Percentiles rank a stretch among this genome's conserved stretches.
Evolutionary conservation across 2,797 vertebrate genomes (phyloP).

Genomic region (Remorina albescens): DNA sequence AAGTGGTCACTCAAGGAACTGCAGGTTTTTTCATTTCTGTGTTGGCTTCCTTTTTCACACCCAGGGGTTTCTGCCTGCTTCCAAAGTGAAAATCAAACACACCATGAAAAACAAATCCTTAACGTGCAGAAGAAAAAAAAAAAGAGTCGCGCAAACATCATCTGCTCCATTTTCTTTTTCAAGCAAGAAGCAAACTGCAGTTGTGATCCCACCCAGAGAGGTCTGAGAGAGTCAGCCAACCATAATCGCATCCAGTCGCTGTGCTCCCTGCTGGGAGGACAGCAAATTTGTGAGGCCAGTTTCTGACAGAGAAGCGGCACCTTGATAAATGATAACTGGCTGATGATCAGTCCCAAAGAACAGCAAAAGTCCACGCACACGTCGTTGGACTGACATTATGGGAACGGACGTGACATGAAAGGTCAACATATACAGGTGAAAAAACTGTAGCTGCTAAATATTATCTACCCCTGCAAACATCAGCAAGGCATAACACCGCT

Average conservation of each 20-base stretch:
- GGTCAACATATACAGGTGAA: conserved; percentile 16
- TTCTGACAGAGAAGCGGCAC: conserved; percentile 21
- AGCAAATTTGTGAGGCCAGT: conserved; percentile 14
- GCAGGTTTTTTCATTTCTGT: too few species aligned
- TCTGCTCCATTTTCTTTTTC: not conserved
- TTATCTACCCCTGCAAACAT: not conserved
- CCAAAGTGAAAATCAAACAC: too few species aligned
- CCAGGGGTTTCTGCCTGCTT: too few species aligned
- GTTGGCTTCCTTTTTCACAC: too few species aligned
- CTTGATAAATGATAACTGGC: conserved; percentile 41
- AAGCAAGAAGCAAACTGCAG: not conserved
- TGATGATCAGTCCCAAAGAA: conserved; percentile 20
- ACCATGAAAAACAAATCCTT: not conserved
- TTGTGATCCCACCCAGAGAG: not conserved
- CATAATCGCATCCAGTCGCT: conserved; percentile 26
- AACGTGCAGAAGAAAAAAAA: not conserved
- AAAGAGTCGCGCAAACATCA: not conserved
- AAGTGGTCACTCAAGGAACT: too few species aligned
- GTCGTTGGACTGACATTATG: conserved; percentile 7
- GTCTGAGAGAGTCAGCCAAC: conserved; percentile 1
- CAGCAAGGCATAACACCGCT: not conserved
- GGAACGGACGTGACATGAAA: conserved; percentile 24
- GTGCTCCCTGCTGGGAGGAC: conserved; percentile 19
- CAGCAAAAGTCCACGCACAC: not conserved
- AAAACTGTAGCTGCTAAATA: conserved; percentile 7